Percentiles rank a stretch among this genome's conserved stretches.
Evolutionary conservation across 1,140 invertebrate species (phyloP).

Genomic region (Archivesica marissinica): DNA sequence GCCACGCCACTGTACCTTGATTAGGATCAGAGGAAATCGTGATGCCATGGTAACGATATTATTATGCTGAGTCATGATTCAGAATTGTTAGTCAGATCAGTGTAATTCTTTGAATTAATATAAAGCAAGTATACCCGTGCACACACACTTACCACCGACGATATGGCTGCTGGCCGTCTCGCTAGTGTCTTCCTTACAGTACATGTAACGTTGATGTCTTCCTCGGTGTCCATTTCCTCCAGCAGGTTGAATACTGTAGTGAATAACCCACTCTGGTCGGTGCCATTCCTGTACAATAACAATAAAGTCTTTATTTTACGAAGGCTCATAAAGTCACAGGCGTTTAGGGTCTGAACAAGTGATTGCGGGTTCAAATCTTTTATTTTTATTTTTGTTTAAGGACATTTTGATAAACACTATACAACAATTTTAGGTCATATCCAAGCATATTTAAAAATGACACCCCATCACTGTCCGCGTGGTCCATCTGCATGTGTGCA

Average conservation of each 20-base stretch:
- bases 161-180: not conserved
- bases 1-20: not conserved
- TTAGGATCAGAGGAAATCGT: not conserved
- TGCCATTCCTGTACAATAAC: not conserved
- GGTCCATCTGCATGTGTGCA: too few species aligned
- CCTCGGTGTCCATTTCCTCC: not conserved
- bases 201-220: constrained; percentile 3
- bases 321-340: too few species aligned
- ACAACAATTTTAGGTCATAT: too few species aligned
- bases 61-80: not conserved
- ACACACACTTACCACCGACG: not conserved
- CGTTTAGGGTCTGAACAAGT: too few species aligned
- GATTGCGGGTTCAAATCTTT: too few species aligned
- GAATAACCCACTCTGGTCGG: constrained; percentile 24
- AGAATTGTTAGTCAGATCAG: not conserved
- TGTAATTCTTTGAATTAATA: not conserved
- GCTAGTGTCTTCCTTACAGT: not conserved
- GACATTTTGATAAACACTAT: too few species aligned
- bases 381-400: too few species aligned
- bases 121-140: not conserved
- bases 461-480: too few species aligned
- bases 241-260: not conserved
- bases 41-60: not conserved
- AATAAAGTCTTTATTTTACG: too few species aligned
- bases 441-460: too few species aligned